Evolutionary conservation across 30 jellyfish, hydroid and myxozoan species (phyloP), one percentile per base, ranked within the genome.

Genomic region (Aurelia coerulea): DNA sequence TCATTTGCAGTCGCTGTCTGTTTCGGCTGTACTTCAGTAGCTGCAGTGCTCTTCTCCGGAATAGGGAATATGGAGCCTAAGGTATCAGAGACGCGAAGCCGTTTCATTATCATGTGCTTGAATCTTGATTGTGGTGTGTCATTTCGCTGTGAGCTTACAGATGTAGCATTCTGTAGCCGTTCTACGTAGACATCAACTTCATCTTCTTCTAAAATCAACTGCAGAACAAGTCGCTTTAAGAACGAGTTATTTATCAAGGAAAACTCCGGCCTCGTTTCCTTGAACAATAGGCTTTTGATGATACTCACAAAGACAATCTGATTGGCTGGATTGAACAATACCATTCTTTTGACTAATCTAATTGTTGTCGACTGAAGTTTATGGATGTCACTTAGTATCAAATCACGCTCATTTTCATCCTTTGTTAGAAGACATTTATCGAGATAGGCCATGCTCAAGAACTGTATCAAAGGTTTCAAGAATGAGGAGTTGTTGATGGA

Each of bases 161-260:
- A 35, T 31, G 32, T 42, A 33, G 14, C 29, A 41, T 31, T 62
- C 50, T 52, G 41, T 10, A 33, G 19, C 5, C 80, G 37, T 10
- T 31, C 23, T 58, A 84, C 17, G 3, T 68, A 68, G 17, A 84
- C 81, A 34, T 17, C 56, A 33, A 84, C 81, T 23, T 77, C 87
- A 50, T 74, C 89, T 52, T 85, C 95, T 58, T 85, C 83, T n/a
- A 85, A 42, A 75, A 85, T 75, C 89, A 85, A 65, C 63, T 85
- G 89, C 76, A 85, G n/a, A 15, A 85, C 68, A 15, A 85, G 79
- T 15, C 88, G 54, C 75, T 85, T 85, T 56, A 85, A 60, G 81
- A 85, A 85, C 6, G 95, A 85, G 79, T 76, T 85, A 51, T 64
- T 67, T 34, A 65, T 32, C 53, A 81, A 41, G 6, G 77, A 54